Evolutionary conservation across 2,888 invertebrate species (phyloP).

Genomic region (Hirtodrosophila trivittata): DNA sequence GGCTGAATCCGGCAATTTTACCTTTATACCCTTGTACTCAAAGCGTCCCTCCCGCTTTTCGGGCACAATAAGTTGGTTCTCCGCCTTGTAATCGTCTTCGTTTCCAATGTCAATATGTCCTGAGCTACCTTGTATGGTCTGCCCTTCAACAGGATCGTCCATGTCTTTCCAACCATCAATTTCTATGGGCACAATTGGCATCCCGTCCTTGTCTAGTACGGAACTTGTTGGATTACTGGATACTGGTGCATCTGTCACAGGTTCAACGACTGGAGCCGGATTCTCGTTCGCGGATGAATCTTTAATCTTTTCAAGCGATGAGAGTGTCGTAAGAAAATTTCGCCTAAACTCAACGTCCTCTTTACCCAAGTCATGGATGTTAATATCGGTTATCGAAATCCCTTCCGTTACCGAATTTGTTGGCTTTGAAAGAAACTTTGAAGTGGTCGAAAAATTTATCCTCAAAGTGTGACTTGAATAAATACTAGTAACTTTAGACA

Average conservation of each 20-base stretch:
- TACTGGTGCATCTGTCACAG: neutral
- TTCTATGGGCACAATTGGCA: slow-evolving; percentile 60
- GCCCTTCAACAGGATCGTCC: slow-evolving; percentile 17
- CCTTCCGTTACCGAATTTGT: neutral
- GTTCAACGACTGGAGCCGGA: too few species aligned
- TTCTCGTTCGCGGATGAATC: neutral
- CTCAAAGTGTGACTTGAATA: slow-evolving; percentile 30
- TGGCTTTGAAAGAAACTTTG: neutral
- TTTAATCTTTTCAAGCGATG: slow-evolving; percentile 4
- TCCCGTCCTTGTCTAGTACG: slow-evolving; percentile 46
- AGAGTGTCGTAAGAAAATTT: slow-evolving; percentile 48
- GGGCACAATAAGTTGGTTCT: slow-evolving; percentile 51
- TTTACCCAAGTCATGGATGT: slow-evolving; percentile 51
- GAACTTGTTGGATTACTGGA: neutral
- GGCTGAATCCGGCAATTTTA: slow-evolving; percentile 48
- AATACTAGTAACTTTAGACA: slow-evolving; percentile 12
- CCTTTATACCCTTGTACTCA: slow-evolving; percentile 66
- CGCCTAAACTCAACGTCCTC: slow-evolving; percentile 54
- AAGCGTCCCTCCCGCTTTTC: slow-evolving; percentile 51
- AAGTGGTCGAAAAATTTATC: slow-evolving; percentile 15
- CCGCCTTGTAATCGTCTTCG: slow-evolving; percentile 52
- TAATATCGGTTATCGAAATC: slow-evolving; percentile 48
- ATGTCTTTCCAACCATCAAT: slow-evolving; percentile 62
- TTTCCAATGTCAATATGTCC: slow-evolving; percentile 57
- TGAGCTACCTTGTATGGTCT: slow-evolving; percentile 40